Percentiles rank a stretch among this genome's conserved stretches.
Conservation (phyloP, 2,888 invertebrate species). For the Thymelicus sylvestris region DNA sequence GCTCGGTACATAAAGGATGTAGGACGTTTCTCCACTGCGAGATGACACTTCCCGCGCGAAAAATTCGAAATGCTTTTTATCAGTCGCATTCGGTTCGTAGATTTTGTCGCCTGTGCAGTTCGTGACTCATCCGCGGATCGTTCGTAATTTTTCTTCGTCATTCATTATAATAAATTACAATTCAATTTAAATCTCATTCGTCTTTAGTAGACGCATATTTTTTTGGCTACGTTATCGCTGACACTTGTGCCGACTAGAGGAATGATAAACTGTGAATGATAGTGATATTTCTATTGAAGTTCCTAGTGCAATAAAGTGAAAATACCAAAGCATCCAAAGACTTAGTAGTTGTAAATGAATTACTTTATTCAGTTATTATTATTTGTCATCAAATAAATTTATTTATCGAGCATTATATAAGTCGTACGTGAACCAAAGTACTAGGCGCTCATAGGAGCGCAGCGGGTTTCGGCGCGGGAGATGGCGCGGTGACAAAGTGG, state of each 20-base stretch:
- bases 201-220: constrained; percentile 25
- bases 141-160: constrained; percentile 35
- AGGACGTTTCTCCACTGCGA: constrained; percentile 69
- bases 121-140: constrained; percentile 44
- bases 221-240: neutral
- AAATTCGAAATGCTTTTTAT: constrained; percentile 83
- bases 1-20: constrained; percentile 76
- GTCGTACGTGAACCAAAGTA: constrained; percentile 39
- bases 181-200: constrained; percentile 32
- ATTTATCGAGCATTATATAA: neutral
- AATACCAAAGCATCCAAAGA: constrained; percentile 67
- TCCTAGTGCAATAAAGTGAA: constrained; percentile 45
- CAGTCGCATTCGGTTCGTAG: constrained; percentile 67
- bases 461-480: constrained; percentile 51
- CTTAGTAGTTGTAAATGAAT: constrained; percentile 38
- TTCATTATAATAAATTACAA: constrained; percentile 29
- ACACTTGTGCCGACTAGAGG: constrained; percentile 19
- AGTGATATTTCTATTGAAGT: constrained; percentile 21
- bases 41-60: constrained; percentile 81
- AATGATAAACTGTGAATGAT: neutral
- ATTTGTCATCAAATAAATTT: neutral
- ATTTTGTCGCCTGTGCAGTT: constrained; percentile 49
- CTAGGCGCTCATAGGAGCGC: constrained; percentile 48
- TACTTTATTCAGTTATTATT: constrained; percentile 25
- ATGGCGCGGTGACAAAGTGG: constrained; percentile 87